Conservation (phyloP, 2,113 vertebrate species). For the Otolemur garnettii region DNA sequence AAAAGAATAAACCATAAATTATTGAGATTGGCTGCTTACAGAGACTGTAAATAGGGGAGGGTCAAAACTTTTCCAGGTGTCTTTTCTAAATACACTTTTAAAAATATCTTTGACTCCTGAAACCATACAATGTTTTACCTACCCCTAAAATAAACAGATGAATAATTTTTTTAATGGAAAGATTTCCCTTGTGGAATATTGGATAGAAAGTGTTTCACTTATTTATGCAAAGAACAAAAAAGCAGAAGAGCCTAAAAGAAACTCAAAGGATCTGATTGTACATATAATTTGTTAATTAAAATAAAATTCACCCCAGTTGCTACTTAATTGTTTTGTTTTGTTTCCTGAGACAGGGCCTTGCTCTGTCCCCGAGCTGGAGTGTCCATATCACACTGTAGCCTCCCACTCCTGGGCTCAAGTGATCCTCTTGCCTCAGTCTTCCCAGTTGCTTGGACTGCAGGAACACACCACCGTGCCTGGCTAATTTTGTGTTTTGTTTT, state of each 20-base stretch:
- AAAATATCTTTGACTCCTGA: constrained; percentile 27
- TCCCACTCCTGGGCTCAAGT: no score
- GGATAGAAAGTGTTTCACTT: background rate
- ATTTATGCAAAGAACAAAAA: background rate
- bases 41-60: background rate
- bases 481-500: no score
- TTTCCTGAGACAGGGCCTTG: no score
- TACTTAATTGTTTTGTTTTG: background rate
- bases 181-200: background rate
- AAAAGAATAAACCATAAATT: background rate
- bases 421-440: no score
- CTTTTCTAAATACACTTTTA: constrained; percentile 2
- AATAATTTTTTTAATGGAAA: background rate
- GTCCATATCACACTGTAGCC: no score
- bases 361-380: no score
- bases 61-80: background rate
- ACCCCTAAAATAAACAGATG: background rate
- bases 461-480: no score
- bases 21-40: background rate
- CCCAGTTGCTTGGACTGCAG: no score
- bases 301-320: background rate
- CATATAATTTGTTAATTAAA: constrained; percentile 30
- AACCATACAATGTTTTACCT: background rate
- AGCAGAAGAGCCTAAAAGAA: background rate
- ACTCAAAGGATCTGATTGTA: background rate